phyloP scores from a whole-genome alignment of 2,113 vertebrate species.

The Peromyscus maniculatus region DNA sequence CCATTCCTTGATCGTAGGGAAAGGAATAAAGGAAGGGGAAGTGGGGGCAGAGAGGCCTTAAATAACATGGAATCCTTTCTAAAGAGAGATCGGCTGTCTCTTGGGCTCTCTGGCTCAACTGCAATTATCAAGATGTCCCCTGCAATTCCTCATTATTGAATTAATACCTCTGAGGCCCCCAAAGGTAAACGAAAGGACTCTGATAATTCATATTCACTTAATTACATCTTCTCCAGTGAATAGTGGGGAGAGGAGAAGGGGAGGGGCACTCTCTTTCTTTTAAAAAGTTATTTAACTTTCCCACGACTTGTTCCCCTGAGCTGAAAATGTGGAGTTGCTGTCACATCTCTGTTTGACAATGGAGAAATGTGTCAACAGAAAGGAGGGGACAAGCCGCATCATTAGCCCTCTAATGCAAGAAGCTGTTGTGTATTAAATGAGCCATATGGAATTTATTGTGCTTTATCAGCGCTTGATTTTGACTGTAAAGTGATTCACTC shows the following conservation, averaged over 20 bases:
- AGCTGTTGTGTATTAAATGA: conserved; percentile 99
- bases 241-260: conserved; percentile 84
- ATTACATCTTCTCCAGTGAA: conserved; percentile 89
- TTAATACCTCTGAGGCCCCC: conserved; percentile 88
- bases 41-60: conserved; percentile 50
- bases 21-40: conserved; percentile 26
- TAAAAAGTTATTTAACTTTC: conserved; percentile 99
- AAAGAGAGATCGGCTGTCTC: conserved; percentile 64
- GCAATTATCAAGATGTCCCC: conserved; percentile 87
- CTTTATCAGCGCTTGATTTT: conserved; percentile 99
- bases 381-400: conserved; percentile 90
- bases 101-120: conserved; percentile 76
- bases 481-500: conserved; percentile 99
- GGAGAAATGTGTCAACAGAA: conserved; percentile 99
- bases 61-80: conserved; percentile 76
- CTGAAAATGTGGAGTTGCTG: conserved; percentile 92
- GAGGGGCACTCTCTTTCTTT: conserved; percentile 83
- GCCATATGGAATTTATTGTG: conserved; percentile 99
- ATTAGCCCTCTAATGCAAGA: conserved; percentile 93
- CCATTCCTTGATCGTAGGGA: conserved; percentile 6
- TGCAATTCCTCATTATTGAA: conserved; percentile 87
- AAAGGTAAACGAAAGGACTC: conserved; percentile 89
- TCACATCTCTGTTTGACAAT: conserved; percentile 95
- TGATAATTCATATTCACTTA: conserved; percentile 92
- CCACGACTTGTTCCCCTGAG: conserved; percentile 94